Evolutionary conservation across 2,797 vertebrate species (phyloP).

Genomic region (Nasua narica): DNA sequence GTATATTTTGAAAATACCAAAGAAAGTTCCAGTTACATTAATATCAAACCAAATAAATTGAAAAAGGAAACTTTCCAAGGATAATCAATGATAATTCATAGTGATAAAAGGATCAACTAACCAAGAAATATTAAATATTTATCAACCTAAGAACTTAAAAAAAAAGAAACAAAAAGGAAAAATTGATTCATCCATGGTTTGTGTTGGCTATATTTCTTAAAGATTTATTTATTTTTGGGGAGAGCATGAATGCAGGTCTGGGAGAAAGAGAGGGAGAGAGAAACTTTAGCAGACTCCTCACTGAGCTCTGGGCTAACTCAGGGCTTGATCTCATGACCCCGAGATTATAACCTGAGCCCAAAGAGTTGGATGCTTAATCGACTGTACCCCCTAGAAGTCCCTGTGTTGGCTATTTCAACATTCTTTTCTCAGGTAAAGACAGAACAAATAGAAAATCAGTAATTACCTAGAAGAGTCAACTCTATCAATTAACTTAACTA

Average conservation of each 20-base stretch:
- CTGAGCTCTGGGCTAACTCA: background rate
- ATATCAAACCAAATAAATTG: background rate
- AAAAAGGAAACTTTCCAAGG: background rate
- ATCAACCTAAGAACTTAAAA: background rate
- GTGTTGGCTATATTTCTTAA: background rate
- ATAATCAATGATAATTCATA: background rate
- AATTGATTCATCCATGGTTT: background rate
- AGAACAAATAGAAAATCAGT: background rate
- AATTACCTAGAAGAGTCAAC: background rate
- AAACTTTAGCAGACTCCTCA: background rate
- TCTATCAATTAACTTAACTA: background rate
- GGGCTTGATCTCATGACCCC: background rate
- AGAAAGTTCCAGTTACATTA: background rate
- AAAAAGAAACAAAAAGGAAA: background rate
- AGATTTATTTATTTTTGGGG: background rate
- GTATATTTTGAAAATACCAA: background rate
- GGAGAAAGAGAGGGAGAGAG: background rate
- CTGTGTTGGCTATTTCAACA: background rate
- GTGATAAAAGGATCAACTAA: background rate
- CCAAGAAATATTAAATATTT: background rate
- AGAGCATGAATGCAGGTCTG: background rate
- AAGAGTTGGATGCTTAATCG: background rate
- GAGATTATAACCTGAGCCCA: background rate
- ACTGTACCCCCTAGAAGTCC: background rate
- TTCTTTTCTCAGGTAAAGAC: background rate